phyloP scores from a whole-genome alignment of 2,888 invertebrate species.

The Tetramorium bicarinatum region DNA sequence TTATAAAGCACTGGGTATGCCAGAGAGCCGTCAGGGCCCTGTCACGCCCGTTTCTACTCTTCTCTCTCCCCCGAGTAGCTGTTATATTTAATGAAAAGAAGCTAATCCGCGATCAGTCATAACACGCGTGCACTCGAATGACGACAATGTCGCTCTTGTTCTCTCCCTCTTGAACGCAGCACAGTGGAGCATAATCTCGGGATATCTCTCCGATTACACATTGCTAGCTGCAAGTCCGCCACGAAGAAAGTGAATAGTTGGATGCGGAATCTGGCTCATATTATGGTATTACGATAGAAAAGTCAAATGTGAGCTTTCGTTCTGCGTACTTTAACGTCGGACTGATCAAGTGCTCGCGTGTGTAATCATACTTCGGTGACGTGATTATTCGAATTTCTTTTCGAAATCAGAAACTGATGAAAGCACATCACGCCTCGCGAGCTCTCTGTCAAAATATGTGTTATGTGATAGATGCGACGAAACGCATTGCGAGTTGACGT shows the following conservation, averaged over 20 bases:
- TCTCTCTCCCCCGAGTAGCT: slow-evolving; percentile 62
- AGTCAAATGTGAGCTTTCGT: not conserved
- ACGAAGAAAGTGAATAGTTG: not conserved
- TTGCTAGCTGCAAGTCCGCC: not conserved
- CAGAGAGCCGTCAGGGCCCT: slow-evolving; percentile 71
- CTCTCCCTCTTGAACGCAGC: slow-evolving; percentile 5
- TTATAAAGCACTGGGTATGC: slow-evolving; percentile 73
- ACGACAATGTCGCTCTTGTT: slow-evolving; percentile 20
- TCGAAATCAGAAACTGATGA: not conserved
- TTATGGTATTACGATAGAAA: slow-evolving; percentile 7
- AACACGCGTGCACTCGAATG: slow-evolving; percentile 59
- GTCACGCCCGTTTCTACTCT: slow-evolving; percentile 68
- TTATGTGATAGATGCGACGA: slow-evolving; percentile 35
- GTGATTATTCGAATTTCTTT: not conserved
- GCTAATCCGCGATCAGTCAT: slow-evolving; percentile 73
- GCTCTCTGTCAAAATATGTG: slow-evolving; percentile 28
- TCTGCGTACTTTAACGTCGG: not conserved
- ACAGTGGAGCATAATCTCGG: not conserved
- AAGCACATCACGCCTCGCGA: not conserved
- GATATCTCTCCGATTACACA: not conserved
- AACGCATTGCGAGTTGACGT: slow-evolving; percentile 43
- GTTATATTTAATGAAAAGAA: slow-evolving; percentile 70
- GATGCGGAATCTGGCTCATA: not conserved
- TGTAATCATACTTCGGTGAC: not conserved
- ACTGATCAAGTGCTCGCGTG: not conserved